phyloP scores from a whole-genome alignment of 2,888 invertebrate species.

The Desoria tigrina region DNA sequence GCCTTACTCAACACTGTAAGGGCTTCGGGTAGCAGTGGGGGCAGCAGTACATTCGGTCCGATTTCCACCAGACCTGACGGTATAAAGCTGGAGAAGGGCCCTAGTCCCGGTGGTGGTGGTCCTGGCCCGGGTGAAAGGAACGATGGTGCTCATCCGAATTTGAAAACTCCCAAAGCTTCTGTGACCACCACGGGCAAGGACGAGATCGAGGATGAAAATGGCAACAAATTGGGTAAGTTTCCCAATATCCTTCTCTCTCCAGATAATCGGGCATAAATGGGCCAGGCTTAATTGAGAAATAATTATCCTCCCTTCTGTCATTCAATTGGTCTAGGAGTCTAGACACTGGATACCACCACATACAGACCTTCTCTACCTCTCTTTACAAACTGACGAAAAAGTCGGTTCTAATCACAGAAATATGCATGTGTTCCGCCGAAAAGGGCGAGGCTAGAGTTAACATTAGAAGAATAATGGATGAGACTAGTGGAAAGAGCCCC shows the following conservation, averaged over 20 bases:
- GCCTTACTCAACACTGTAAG: slow-evolving; percentile 20
- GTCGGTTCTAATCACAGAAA: too few species aligned
- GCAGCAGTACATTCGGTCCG: neutral
- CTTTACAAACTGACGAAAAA: too few species aligned
- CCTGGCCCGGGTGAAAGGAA: neutral
- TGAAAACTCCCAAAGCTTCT: slow-evolving; percentile 4
- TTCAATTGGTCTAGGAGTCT: too few species aligned
- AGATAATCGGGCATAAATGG: neutral
- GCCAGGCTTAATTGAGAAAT: slow-evolving; percentile 1
- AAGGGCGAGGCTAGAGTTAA: neutral
- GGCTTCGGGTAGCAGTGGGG: slow-evolving; percentile 1
- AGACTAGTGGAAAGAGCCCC: too few species aligned
- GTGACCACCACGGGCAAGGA: neutral
- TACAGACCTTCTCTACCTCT: too few species aligned
- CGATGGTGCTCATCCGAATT: slow-evolving; percentile 21
- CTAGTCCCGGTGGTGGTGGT: neutral
- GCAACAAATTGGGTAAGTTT: slow-evolving; percentile 15
- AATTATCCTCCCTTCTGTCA: too few species aligned
- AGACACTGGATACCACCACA: too few species aligned
- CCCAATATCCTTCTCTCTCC: neutral
- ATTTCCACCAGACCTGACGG: neutral
- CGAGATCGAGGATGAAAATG: slow-evolving; percentile 7
- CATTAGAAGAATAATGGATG: neutral
- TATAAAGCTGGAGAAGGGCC: slow-evolving; percentile 8
- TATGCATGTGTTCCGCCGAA: too few species aligned